phyloP scores from a whole-genome alignment of 2,113 vertebrate genomes.

The Bubo blakistoni region DNA sequence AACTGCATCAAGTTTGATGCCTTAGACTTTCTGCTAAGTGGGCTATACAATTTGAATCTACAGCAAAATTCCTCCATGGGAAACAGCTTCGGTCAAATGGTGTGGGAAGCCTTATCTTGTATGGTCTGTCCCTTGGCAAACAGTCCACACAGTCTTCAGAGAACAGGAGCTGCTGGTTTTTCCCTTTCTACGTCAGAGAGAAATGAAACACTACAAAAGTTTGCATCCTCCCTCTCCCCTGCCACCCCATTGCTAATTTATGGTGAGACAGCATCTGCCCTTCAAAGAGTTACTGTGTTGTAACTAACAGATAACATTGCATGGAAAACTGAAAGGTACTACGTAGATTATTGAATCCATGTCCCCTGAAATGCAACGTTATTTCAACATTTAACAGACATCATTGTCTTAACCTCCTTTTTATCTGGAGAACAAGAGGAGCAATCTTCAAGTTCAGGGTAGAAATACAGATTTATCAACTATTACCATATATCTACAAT shows the following conservation, averaged over 20 bases:
- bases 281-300: neutral
- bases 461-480: neutral
- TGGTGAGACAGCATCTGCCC: neutral
- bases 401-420: neutral
- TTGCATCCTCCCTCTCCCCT: neutral
- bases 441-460: neutral
- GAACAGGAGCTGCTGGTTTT: neutral
- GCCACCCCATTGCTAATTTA: neutral
- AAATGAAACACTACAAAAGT: neutral
- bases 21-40: neutral
- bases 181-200: neutral
- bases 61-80: neutral
- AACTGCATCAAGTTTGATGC: neutral
- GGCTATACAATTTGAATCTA: neutral
- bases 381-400: neutral
- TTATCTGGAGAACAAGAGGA: neutral
- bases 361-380: neutral
- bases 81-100: neutral
- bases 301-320: neutral
- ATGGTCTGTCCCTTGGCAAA: neutral
- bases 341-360: neutral
- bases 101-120: neutral
- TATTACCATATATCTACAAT: neutral
- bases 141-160: neutral
- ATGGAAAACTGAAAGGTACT: neutral